A percentile compares a stretch with the other conserved stretches of the same genome.
Evolutionary conservation across 2,113 vertebrate genomes (phyloP).

Genomic region (Chlorodrepanis virens): DNA sequence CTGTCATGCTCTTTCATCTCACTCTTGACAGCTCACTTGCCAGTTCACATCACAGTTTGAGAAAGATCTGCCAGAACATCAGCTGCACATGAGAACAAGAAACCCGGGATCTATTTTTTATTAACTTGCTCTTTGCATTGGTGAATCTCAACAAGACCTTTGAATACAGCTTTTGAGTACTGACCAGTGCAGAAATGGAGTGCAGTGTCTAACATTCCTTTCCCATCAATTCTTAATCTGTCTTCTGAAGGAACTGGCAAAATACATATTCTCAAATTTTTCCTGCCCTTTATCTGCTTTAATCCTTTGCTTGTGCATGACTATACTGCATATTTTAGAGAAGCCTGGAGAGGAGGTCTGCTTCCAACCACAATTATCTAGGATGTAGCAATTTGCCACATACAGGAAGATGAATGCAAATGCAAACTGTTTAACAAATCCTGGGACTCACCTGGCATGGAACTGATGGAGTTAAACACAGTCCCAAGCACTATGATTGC

Average conservation of each 20-base stretch:
- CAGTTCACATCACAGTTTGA: neutral
- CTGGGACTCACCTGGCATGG: neutral
- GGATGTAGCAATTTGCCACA: neutral
- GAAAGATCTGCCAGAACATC: neutral
- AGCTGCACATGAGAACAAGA: neutral
- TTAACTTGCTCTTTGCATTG: neutral
- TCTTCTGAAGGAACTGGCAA: neutral
- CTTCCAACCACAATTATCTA: neutral
- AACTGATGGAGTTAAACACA: slow-evolving; percentile 6
- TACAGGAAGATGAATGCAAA: neutral
- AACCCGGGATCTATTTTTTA: neutral
- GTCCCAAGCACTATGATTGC: neutral
- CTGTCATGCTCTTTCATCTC: slow-evolving; percentile 15
- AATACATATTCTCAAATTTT: neutral
- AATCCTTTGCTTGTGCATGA: neutral
- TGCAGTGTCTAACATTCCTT: neutral
- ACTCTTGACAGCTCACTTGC: neutral
- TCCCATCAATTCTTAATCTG: slow-evolving; percentile 4
- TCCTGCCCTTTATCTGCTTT: neutral
- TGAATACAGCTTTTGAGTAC: neutral
- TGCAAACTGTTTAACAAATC: neutral
- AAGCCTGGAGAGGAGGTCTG: neutral
- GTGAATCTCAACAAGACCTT: neutral
- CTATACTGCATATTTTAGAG: neutral
- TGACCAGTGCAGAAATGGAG: neutral